A percentile compares a stretch with the other conserved stretches of the same genome.
Evolutionary conservation across 1,140 invertebrate species (phyloP).

Genomic region (Drosophila subobscura): DNA sequence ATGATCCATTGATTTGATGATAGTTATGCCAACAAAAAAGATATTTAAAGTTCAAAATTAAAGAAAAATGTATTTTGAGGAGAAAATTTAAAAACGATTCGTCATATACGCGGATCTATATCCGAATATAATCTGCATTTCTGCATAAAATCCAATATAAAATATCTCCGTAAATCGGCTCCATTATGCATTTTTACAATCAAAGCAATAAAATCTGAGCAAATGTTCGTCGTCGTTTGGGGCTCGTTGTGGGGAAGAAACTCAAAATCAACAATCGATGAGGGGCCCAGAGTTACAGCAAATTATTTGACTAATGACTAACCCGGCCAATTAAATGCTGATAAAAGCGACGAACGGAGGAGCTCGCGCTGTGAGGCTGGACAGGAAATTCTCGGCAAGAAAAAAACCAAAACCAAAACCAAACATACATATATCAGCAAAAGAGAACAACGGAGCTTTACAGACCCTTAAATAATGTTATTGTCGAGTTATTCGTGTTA

Average conservation of each 20-base stretch:
- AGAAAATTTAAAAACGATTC: not conserved
- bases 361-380: not conserved
- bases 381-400: constrained; percentile 37
- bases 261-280: not conserved
- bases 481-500: too few relatives aligned
- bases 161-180: constrained; percentile 19
- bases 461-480: too few relatives aligned
- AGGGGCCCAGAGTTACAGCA: constrained; percentile 35
- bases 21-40: too few relatives aligned
- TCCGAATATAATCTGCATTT: constrained; percentile 1
- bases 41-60: too few relatives aligned
- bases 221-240: constrained; percentile 3
- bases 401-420: not conserved
- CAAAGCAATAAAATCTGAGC: constrained; percentile 25
- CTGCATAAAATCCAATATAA: not conserved
- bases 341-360: constrained; percentile 48
- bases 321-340: constrained; percentile 78
- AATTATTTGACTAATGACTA: constrained; percentile 80
- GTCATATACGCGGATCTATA: not conserved
- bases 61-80: not conserved
- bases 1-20: too few relatives aligned
- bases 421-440: too few relatives aligned
- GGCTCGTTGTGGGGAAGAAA: constrained; percentile 1
- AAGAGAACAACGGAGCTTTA: too few relatives aligned
- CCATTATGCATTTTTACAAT: constrained; percentile 33